Evolutionary conservation across 2,113 vertebrate species (phyloP), one percentile per base, ranked within the genome.

Genomic region (Desmodus rotundus): DNA sequence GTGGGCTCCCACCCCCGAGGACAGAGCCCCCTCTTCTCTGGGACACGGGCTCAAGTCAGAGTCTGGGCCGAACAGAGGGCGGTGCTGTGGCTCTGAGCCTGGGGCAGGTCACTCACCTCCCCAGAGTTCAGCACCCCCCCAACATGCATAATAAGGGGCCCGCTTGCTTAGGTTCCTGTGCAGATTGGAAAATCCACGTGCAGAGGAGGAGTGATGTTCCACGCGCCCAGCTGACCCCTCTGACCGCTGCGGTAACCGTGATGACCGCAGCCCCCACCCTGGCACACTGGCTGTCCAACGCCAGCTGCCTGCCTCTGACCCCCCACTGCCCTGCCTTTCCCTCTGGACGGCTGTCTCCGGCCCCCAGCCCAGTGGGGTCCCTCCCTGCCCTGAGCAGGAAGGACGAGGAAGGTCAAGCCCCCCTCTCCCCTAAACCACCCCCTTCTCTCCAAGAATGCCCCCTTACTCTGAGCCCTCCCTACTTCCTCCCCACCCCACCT

Each of bases 211-310:
- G 63, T 65, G 63, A n/a, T 33, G 17, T 7, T 33, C 31, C 31
- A 14, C 3, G 31, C 16, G 63, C 31, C 14, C 9, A 4, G 47
- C 47, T 19, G n/a, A 45, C 50, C 0, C 26, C 31, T 6, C 1
- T 2, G 33, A 26, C 38, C 4, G 0, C 43, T 2, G 12, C 50
- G 13, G 8, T 16, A 7, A 87, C 50, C n/a, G 16, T n/a, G 3
- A 7, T 1, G 1, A 10, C 24, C 15, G 5, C 9, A 31, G 13
- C 28, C n/a, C 0, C 7, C 36, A 0, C 12, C 12, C 15, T 7
- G 10, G 2, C 8, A 24, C 2, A 11, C 26, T 1, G 3, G 80
- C 14, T 2, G 0, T 36, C 72, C 19, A 19, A n/a, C 1, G 1
- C 52, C 28, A 7, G 16, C 52, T 56, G 8, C 38, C 26, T 6